These are phyloP conservation scores for Otus scops DNA, from an alignment of 2,797 vertebrate species.

Conservation along the genomic window DNA sequence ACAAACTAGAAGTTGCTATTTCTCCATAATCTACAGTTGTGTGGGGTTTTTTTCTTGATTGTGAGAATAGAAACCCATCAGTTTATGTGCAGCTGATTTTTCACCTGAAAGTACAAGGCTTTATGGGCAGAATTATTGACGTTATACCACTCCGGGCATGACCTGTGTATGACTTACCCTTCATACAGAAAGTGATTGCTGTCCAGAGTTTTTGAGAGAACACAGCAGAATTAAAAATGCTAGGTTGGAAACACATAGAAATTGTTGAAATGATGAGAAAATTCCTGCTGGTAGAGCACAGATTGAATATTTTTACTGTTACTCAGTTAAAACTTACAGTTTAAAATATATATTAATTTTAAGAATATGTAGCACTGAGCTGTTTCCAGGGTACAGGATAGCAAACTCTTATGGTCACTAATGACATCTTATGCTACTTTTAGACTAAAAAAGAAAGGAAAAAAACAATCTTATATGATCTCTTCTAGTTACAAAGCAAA, in stretches of 20 bases:
- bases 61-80: neutral
- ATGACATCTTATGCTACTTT: neutral
- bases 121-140: neutral
- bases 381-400: neutral
- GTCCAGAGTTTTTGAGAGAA: neutral
- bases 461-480: neutral
- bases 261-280: neutral
- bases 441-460: neutral
- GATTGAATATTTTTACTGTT: neutral
- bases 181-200: neutral
- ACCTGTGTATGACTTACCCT: neutral
- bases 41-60: neutral
- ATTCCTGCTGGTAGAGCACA: neutral
- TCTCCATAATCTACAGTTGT: neutral
- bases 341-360: neutral
- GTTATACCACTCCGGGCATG: neutral
- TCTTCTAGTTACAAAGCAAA: neutral
- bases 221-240: neutral
- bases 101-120: neutral
- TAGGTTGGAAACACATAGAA: neutral
- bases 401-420: neutral
- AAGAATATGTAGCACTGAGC: neutral
- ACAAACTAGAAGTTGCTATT: neutral
- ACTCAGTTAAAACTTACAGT: neutral
- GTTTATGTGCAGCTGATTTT: neutral